These are phyloP conservation scores for Corvus moneduloides DNA, from an alignment of 2,113 vertebrate species.

Conservation along the genomic window DNA sequence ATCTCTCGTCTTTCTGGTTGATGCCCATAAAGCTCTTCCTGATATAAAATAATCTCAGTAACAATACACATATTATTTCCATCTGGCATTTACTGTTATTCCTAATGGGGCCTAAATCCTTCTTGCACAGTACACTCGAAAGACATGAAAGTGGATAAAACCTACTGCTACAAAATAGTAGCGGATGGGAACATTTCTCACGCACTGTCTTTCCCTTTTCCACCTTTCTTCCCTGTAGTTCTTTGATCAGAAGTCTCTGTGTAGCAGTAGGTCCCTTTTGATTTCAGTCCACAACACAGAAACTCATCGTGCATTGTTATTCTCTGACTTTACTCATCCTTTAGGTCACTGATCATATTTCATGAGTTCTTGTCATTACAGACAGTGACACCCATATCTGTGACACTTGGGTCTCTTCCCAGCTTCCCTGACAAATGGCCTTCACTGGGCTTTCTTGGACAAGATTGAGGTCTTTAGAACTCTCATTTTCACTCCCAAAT, in stretches of 20 bases:
- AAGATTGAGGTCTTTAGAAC: background rate
- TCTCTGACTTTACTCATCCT: background rate
- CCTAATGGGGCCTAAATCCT: background rate
- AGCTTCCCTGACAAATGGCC: conserved; percentile 1
- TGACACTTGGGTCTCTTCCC: conserved; percentile 6
- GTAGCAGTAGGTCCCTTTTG: background rate
- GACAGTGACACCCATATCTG: background rate
- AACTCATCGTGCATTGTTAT: background rate
- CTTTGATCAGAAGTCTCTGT: background rate
- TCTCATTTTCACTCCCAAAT: background rate
- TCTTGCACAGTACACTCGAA: background rate
- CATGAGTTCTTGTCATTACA: background rate
- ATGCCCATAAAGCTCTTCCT: background rate
- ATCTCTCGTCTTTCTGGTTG: background rate
- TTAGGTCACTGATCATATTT: background rate
- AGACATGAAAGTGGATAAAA: background rate
- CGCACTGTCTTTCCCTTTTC: background rate
- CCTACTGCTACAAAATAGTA: background rate
- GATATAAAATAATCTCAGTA: background rate
- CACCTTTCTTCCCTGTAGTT: background rate
- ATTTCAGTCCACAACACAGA: background rate
- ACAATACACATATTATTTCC: background rate
- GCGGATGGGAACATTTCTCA: background rate
- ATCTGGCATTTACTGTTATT: background rate
- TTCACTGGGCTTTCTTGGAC: background rate